A percentile compares a stretch with the other conserved stretches of the same genome.
Conservation (phyloP, 1,140 invertebrate genomes). For the Zaprionus vittiger region DNA sequence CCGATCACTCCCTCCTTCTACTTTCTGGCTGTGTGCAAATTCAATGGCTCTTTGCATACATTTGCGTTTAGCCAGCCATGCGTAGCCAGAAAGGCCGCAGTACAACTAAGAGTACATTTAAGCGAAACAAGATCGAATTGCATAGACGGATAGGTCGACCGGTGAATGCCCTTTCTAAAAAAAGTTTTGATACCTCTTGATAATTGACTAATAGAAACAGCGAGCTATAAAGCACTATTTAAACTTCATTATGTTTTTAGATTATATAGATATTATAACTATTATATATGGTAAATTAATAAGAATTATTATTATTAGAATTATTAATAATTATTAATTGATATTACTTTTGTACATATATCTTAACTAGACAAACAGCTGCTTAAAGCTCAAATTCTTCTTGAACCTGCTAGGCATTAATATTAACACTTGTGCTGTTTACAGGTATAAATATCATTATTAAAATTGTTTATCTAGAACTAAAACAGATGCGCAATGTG, state of each 20-base stretch:
- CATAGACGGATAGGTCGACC: not conserved
- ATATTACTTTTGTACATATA: no score
- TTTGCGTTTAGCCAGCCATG: constrained; percentile 80
- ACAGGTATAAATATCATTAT: not conserved
- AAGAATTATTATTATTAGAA: no score
- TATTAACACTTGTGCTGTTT: not conserved
- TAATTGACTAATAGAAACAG: no score
- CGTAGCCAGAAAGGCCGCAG: constrained; percentile 69
- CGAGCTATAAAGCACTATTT: no score
- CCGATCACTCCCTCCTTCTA: not conserved
- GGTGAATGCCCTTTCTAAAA: not conserved
- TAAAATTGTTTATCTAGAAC: not conserved
- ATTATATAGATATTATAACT: no score
- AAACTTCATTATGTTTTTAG: no score
- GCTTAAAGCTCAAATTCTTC: not conserved
- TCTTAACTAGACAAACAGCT: not conserved
- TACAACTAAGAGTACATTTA: constrained; percentile 60
- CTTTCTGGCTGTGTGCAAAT: constrained; percentile 59
- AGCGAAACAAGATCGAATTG: constrained; percentile 40
- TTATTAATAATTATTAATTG: no score
- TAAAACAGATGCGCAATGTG: not conserved
- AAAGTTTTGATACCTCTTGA: not conserved
- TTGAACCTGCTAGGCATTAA: not conserved
- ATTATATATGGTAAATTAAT: no score
- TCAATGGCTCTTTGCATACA: constrained; percentile 82